These are phyloP conservation scores for Phalera bucephala DNA, from an alignment of 2,888 invertebrate species.

Conservation along the genomic window DNA sequence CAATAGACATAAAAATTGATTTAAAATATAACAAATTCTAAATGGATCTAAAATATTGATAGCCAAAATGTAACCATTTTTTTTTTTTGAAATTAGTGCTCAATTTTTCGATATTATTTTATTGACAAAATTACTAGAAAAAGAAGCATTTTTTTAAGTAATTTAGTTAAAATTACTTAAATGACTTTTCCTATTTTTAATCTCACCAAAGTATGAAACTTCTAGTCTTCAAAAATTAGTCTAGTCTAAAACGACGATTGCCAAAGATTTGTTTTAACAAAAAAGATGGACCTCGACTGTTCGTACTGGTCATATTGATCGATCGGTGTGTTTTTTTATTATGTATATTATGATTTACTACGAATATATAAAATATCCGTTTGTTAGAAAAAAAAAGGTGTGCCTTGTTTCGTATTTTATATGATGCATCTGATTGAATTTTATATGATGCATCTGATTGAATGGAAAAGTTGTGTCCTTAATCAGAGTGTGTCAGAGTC, in stretches of 20 bases:
- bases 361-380: no score
- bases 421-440: no score
- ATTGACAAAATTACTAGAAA: background rate
- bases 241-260: slow-evolving; percentile 49
- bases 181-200: no score
- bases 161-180: no score
- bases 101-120: slow-evolving; percentile 24
- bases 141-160: no score
- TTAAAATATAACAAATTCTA: slow-evolving; percentile 7
- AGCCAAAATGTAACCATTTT: slow-evolving; percentile 5
- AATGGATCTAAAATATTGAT: slow-evolving; percentile 2
- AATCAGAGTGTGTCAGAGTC: no score
- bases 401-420: no score
- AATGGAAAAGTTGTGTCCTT: no score
- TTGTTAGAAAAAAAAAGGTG: no score
- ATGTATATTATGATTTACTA: background rate
- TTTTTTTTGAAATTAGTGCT: slow-evolving; percentile 31
- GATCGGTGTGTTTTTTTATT: slow-evolving; percentile 9
- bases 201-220: slow-evolving; percentile 43
- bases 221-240: slow-evolving; percentile 51
- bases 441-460: no score
- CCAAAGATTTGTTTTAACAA: slow-evolving; percentile 54
- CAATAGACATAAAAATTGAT: no score
- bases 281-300: slow-evolving; percentile 40
- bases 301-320: slow-evolving; percentile 69